Base-by-base conservation (phyloP, 2,113 vertebrate species). In the Hoplias malabaricus region DNA sequence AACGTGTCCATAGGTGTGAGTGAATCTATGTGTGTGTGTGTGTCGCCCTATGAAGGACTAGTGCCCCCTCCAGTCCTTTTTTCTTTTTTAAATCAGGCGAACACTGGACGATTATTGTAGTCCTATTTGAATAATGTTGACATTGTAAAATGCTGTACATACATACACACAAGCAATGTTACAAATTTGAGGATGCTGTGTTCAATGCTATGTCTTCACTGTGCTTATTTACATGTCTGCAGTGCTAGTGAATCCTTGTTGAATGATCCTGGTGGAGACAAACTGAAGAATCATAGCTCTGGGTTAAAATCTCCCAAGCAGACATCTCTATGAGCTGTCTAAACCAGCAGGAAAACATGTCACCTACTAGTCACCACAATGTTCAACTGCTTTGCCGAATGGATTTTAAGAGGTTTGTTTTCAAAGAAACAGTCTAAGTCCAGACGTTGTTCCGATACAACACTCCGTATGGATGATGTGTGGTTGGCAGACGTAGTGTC, bases 401-500 rank as follows among this genome's bases (percentile, higher is more conserved):
- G 16, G 56, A 13, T 31, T 29, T 59, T 29, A 31, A 13, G 31
- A 29, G 29, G 42, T 46, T 59, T 59, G 56, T 59, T 59, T 59
- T 59, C 31, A 62, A 31, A 6, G 33, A 62, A 16, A 63, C 31
- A 63, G 57, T 8, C 27, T 61, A 63, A 72, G 69, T 42, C 36
- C 42, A 42, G 50, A 50, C 53, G n/a, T n/a, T n/a, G 13, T 14
- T 4, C 16, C 21, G 8, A n/a, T n/a, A 29, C 19, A 25, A 40
- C 29, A 23, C 11, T 61, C 27, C 8, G 42, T 69, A 61, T 62
- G 33, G 43, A 46, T 5, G 16, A 53, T 40, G 27, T 40, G 61
- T 36, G 48, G 34, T 21, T 71, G 48, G 54, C 42, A 72, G 61
- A 67, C 68, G 67, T 23, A 57, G 33, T 56, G 67, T 25, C 23